Percentiles rank a stretch among this genome's conserved stretches.
Conservation (phyloP, 2,113 vertebrate genomes). For the Nyctereutes procyonoides region DNA sequence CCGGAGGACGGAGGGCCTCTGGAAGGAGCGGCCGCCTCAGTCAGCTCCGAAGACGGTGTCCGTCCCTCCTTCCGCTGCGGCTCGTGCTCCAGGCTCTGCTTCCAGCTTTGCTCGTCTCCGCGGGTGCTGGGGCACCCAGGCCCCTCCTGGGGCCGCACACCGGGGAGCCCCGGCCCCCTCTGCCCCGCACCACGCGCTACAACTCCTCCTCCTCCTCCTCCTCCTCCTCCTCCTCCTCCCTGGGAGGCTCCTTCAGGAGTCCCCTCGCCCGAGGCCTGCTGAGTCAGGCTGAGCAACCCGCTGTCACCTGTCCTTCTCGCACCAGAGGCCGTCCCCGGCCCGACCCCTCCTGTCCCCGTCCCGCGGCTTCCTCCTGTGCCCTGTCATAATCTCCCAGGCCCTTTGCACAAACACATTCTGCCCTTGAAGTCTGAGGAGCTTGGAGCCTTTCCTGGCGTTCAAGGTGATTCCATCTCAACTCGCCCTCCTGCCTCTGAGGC, state of each 20-base stretch:
- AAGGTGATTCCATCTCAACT: not conserved
- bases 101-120: too few relatives aligned
- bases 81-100: too few relatives aligned
- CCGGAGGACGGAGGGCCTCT: not conserved
- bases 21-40: fast-evolving
- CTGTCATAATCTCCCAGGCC: not conserved
- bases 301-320: too few relatives aligned
- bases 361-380: not conserved
- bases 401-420: not conserved
- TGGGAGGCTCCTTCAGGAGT: not conserved
- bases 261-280: not conserved
- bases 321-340: not conserved
- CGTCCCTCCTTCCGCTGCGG: too few relatives aligned
- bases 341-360: not conserved
- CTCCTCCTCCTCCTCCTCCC: not conserved
- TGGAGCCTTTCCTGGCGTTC: not conserved
- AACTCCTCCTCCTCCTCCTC: not conserved
- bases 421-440: not conserved
- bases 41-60: not conserved
- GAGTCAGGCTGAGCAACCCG: not conserved
- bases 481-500: not conserved
- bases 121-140: too few relatives aligned
- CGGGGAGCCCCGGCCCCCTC: not conserved
- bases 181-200: fast-evolving
- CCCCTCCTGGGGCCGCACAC: not conserved